Conservation (phyloP, 2,797 vertebrate species). For the Anguilla anguilla region DNA sequence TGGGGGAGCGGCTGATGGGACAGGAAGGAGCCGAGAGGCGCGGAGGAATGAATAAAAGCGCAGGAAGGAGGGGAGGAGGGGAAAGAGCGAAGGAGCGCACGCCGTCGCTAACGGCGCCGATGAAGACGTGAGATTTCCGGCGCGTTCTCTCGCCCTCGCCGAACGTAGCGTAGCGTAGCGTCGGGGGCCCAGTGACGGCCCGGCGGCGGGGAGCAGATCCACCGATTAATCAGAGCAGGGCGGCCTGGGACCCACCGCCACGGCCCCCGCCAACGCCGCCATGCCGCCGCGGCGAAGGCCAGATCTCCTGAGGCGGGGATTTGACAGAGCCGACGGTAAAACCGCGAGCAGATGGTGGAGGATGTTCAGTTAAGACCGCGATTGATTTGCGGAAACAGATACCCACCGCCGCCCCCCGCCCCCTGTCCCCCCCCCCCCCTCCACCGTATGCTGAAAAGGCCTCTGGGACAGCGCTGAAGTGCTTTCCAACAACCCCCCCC, state of each 20-base stretch:
- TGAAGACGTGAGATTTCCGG: conserved; percentile 58
- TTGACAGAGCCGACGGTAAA: conserved; percentile 80
- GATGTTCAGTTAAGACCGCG: conserved; percentile 91
- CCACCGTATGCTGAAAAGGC: conserved; percentile 78
- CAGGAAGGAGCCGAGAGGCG: not conserved
- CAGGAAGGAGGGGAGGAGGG: too few relatives aligned
- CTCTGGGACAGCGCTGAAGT: conserved; percentile 78
- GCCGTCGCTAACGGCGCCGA: conserved; percentile 23
- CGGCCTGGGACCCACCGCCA: conserved; percentile 43
- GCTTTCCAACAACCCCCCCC: conserved; percentile 64
- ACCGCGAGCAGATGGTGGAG: conserved; percentile 92
- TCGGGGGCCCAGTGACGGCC: conserved; percentile 29
- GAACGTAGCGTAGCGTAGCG: conserved; percentile 10
- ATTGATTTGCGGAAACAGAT: conserved; percentile 92
- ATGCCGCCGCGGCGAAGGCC: conserved; percentile 61
- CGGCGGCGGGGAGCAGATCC: conserved; percentile 74
- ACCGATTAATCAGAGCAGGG: conserved; percentile 77
- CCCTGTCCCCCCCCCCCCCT: too few relatives aligned
- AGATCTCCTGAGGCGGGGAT: conserved; percentile 79
- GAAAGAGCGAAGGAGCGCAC: not conserved
- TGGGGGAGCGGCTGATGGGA: conserved; percentile 17
- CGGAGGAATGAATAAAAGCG: not conserved
- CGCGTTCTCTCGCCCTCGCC: conserved; percentile 44
- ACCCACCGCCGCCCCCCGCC: conserved; percentile 43
- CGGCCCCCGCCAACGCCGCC: too few relatives aligned